Conservation (phyloP, 2,113 vertebrate species). For the Murina feae region DNA sequence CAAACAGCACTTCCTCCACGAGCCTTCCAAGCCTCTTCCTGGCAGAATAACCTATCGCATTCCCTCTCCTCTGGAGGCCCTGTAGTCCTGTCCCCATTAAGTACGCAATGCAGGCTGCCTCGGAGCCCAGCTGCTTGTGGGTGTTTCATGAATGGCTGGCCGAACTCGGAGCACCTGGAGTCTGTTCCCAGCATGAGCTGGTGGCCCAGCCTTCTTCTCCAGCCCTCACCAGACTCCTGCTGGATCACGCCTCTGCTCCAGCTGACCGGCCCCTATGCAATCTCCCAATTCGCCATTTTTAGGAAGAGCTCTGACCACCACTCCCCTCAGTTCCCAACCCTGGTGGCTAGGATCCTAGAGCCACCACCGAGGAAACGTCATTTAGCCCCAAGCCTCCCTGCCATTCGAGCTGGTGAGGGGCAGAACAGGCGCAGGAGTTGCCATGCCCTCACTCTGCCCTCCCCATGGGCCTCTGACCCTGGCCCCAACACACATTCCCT, state of each 20-base stretch:
- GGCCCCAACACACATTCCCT: background rate
- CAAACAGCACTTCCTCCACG: background rate
- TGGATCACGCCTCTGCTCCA: background rate
- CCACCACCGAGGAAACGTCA: background rate
- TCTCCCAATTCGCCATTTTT: background rate
- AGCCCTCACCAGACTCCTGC: background rate
- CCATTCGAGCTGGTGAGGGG: background rate
- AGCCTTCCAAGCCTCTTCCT: background rate
- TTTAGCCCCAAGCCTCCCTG: background rate
- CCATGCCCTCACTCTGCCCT: background rate
- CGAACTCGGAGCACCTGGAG: background rate
- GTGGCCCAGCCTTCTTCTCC: background rate
- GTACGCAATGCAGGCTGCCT: background rate
- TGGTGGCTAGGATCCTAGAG: background rate
- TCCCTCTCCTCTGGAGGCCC: background rate
- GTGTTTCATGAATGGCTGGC: background rate
- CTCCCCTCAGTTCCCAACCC: background rate
- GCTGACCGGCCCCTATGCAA: background rate
- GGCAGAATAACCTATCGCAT: background rate
- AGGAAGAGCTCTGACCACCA: background rate
- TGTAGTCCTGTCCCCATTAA: rapidly evolving
- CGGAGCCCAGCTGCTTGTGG: background rate
- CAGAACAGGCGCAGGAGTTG: background rate
- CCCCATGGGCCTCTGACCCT: background rate
- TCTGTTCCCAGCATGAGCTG: background rate